A percentile compares a stretch with the other conserved stretches of the same genome.
Evolutionary conservation across 1,140 invertebrate species (phyloP).

Genomic region (Listronotus bonariensis): DNA sequence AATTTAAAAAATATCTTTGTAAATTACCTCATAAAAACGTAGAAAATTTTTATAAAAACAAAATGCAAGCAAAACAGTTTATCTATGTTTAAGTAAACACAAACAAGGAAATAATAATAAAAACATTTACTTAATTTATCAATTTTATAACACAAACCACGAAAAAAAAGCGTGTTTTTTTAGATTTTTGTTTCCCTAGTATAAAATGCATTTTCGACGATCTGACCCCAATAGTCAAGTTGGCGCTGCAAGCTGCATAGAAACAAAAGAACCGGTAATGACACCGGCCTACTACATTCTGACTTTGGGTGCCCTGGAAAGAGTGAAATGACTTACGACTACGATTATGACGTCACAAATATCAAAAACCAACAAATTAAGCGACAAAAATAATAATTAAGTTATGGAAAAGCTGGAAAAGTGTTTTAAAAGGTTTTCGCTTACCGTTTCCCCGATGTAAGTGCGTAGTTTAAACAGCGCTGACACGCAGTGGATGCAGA

Average conservation of each 20-base stretch:
- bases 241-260: slow-evolving; percentile 7
- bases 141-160: too few species aligned
- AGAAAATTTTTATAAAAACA: too few species aligned
- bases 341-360: background rate
- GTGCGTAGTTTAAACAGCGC: slow-evolving; percentile 41
- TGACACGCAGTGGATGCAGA: slow-evolving; percentile 9
- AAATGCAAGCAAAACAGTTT: too few species aligned
- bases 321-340: background rate
- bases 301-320: slow-evolving; percentile 25
- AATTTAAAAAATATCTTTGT: too few species aligned
- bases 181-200: too few species aligned
- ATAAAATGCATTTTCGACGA: too few species aligned
- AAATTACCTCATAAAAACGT: too few species aligned
- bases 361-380: background rate
- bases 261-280: slow-evolving; percentile 25
- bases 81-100: too few species aligned
- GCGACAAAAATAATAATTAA: background rate
- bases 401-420: slow-evolving; percentile 16
- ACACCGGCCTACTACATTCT: slow-evolving; percentile 18
- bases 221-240: background rate
- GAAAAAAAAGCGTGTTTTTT: too few species aligned
- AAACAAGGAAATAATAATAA: too few species aligned
- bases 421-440: slow-evolving; percentile 15
- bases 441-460: slow-evolving; percentile 43
- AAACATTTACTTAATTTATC: too few species aligned